Evolutionary conservation across 2,888 invertebrate species (phyloP), one percentile per base, ranked within the genome.

Genomic region (Alviniconcha strummeri): DNA sequence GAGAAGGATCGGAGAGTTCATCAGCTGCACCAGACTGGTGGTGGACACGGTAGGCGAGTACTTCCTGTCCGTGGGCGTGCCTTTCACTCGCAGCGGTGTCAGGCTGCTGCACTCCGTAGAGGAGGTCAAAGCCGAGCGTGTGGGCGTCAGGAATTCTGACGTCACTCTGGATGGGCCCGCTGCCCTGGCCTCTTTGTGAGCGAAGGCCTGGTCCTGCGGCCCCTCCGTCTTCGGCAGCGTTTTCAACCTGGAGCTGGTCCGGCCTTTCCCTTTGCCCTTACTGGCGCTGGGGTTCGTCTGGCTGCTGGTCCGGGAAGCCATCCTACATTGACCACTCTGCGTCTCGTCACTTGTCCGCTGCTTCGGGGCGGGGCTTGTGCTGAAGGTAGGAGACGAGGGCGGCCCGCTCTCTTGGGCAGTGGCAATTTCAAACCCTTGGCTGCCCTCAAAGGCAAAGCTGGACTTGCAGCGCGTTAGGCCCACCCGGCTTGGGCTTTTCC

Each of bases 1-100:
- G 83, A 75, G 88, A 85, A 91, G 76, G 9, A 91, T 80, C 13
- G 91, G 91, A 15, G 91, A 91, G 83, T 89, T 89, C 84, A 91
- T 91, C 19, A 91, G 84, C 82, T 89, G 90, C 84, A 89, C 88
- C 54, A 91, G 86, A 84, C 90, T 90, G 81, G 88, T 88, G 5
- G 90, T 89, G 3, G 90, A 89, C 1, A 91, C 89, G 84, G 82
- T 88, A 8, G 90, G 91, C 5, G 91, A 91, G 82, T 85, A 91
- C 78, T 90, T 85, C 87, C 8, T 81, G 79, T 19, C 78, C 11
- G 57, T 52, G 15, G 17, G 78, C 60, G n/a, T n/a, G 69, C 81
- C 76, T 80, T 79, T 75, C 60, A 77, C 77, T 56, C 84, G 52
- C 15, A 54, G 71, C 5, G 67, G 77, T 2, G 71, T 79, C 15